Evolutionary conservation across 1,140 invertebrate species (phyloP), one percentile per base, ranked within the genome.

Genomic region (Cotesia typhae): DNA sequence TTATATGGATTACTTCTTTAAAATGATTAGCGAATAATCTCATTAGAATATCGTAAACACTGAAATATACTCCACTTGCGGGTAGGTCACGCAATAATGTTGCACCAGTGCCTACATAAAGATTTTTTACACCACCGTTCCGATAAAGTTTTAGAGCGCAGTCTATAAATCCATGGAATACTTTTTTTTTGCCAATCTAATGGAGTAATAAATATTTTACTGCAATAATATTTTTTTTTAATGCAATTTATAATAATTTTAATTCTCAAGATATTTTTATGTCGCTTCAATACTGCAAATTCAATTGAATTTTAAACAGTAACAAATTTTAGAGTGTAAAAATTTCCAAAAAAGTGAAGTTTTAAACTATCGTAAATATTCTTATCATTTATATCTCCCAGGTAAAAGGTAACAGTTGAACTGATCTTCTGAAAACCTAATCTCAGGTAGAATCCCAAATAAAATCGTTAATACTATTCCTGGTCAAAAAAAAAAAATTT

Each of bases 31-130:
- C 4, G 85, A 75, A 74, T 10, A 60, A 47, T 51, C 41, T 66
- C 71, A 73, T 70, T n/a, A 70, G 47, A 80, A 83, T 89, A 80
- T 94, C 92, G 79, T 93, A 93, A 2, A 88, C 87, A 83, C 90
- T 89, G 78, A 94, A 92, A 82, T 93, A 93, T 81, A 90, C 89
- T 37, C 90, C 92, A 79, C 85, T 88, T 3, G 90, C 91, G 67
- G 92, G 92, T 38, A 94, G 87, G 85, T 93, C 92, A 89, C 73
- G 73, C 12, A 92, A 77, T 20, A 93, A 79, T 55, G 92, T 93
- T 4, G 91, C 92, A 75, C 83, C 87, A 51, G 91, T 92, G 68
- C 92, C 92, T 76, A 89, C 89, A 82, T 91, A 93, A 52, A 93
- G 85, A 77, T 89, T 90, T 51, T 88, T 76, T 67, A 93, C 89